Base-by-base conservation (phyloP, 1,140 invertebrate genomes). In the Tetraneura akinire region DNA sequence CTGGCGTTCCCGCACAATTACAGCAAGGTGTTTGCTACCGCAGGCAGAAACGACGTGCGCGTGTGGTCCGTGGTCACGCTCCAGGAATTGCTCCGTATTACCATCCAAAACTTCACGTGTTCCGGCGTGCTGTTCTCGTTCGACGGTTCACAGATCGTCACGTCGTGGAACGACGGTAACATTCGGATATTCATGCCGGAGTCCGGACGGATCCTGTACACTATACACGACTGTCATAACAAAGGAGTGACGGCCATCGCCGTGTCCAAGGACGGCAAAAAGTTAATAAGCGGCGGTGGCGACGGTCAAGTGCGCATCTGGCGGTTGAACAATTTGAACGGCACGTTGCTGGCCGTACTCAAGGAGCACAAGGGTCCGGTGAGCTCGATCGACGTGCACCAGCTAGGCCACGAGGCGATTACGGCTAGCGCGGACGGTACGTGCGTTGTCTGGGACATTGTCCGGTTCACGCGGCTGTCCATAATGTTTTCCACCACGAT, bases 311-410 rank as follows among this genome's bases (percentile, higher is more conserved):
- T 92, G 81, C 87, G 92, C 78, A 85, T 94, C 2, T 94, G 93
- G 93, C 68, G 18, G 45, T 88, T 93, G 57, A 88, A 88, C 62
- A 89, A 89, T 0, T 86, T 88, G 45, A 86, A 88, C 37, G 91
- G 93, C 83, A 87, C 86, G 64, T 84, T 94, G 13, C 84, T 90
- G 80, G 90, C 88, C 32, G 89, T 93, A 11, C 88, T 97, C 78
- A 96, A 96, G 86, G 95, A 96, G 84, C 95, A 97, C 86, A 94
- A 93, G 84, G 93, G 92, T 37, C 91, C 92, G 18, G 91, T 97
- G 26, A 93, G 94, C 0, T 91, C 91, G 14, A 90, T 98, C 81
- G 89, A 92, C 60, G 90, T 96, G 64, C 92, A 91, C 47, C 88
- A 87, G 21, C 89, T 91, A 82, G 90, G 94, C 83, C 89, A 89